Evolutionary conservation across 2,113 vertebrate species (phyloP), one percentile per base, ranked within the genome.

Genomic region (Tetraodon nigroviridis): DNA sequence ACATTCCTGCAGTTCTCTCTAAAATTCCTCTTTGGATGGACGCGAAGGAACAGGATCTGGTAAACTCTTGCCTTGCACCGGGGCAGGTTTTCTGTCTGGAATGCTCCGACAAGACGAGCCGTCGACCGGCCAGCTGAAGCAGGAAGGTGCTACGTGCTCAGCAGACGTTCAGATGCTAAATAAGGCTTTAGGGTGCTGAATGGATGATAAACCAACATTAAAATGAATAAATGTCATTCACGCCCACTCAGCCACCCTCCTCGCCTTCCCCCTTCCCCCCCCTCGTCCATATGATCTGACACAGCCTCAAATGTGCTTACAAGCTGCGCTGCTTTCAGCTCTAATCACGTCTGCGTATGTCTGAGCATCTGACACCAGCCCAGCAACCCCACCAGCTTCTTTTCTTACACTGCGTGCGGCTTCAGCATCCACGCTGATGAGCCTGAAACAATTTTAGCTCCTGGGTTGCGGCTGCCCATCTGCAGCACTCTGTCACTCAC

Each of bases 321-420:
- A 55, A 72, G 71, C 78, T 16, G 47, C 51, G 29, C 48, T 44
- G 50, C 68, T 72, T 62, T 61, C 73, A 69, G 65, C 65, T 50
- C 16, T 49, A 64, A 50, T 77, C 67, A 53, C 46, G 52, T 62
- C 68, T 41, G 62, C 15, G 18, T 71, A 61, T 58, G 52, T 78
- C 69, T 67, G 2, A 44, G 42, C 61, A 49, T 59, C 71, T 75
- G 67, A 73, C 76, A 79, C 56, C 64, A 64, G 58, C 40, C 46
- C 42, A 19, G 22, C 54, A 46, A 41, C 4, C 51, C 51, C 46
- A 52, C 0, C 45, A 72, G 71, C 51, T 55, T 53, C 58, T 27
- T 72, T 71, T 51, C 44, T 54, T 65, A 56, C 41, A 1, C 22
- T 55, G 50, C 7, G 6, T 37, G 20, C 29, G 0, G 16, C 13